phyloP scores from a whole-genome alignment of 2,888 invertebrate species.

The Dynastes grantii region DNA sequence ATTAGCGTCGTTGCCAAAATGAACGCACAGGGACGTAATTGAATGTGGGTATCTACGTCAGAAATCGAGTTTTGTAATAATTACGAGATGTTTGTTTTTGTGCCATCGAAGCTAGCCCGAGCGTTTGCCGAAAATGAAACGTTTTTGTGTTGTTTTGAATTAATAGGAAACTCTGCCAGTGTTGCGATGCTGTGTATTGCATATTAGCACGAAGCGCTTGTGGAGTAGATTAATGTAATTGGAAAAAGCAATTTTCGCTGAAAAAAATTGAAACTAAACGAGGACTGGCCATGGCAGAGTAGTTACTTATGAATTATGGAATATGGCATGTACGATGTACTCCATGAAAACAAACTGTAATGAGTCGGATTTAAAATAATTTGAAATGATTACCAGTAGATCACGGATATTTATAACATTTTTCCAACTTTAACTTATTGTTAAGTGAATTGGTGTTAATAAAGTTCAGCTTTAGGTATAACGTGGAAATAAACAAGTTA shows the following conservation, averaged over 20 bases:
- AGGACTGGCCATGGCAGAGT: not conserved
- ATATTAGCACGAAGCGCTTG: not conserved
- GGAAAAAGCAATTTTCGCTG: not conserved
- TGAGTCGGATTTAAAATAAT: too few relatives aligned
- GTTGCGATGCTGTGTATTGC: not conserved
- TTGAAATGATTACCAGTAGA: too few relatives aligned
- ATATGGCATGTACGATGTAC: not conserved
- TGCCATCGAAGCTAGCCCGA: not conserved
- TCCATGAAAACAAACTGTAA: too few relatives aligned
- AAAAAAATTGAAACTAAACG: not conserved
- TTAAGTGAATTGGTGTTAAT: too few relatives aligned
- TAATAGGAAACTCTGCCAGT: not conserved
- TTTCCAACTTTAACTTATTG: too few relatives aligned
- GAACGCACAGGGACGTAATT: not conserved
- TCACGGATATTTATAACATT: too few relatives aligned
- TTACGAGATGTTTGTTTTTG: conserved; percentile 13
- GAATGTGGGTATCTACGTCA: not conserved
- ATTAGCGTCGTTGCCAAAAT: conserved; percentile 11
- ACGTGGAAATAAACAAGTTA: too few relatives aligned
- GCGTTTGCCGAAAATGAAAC: conserved; percentile 9
- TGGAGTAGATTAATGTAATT: not conserved
- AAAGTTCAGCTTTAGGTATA: too few relatives aligned
- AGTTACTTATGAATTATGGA: not conserved
- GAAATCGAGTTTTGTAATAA: not conserved
- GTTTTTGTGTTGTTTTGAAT: not conserved